Percentiles rank a stretch among this genome's conserved stretches.
These are phyloP conservation scores for Salvelinus namaycush DNA, from an alignment of 2,113 vertebrate genomes.

Conservation along the genomic window DNA sequence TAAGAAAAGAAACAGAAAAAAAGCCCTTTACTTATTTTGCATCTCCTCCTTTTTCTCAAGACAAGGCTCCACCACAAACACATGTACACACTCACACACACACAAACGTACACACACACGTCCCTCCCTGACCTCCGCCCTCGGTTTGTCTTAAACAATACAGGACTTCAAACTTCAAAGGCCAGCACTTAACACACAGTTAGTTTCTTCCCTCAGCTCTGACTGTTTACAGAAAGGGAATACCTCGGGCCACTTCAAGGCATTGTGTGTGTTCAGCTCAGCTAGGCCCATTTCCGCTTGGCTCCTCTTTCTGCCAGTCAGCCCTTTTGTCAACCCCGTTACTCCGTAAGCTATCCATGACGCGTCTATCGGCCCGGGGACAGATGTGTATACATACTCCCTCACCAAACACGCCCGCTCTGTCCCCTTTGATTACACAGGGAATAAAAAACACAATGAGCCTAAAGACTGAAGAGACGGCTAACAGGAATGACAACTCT, in stretches of 20 bases:
- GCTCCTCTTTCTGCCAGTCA: constrained; percentile 38
- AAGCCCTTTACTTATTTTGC: constrained; percentile 42
- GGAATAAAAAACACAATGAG: not conserved
- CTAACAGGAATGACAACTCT: too few species aligned
- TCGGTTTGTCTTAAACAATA: constrained; percentile 65
- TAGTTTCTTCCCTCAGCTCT: constrained; percentile 8
- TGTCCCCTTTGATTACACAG: constrained; percentile 56
- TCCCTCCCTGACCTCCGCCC: constrained; percentile 39
- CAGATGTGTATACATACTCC: constrained; percentile 46
- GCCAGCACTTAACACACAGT: constrained; percentile 5
- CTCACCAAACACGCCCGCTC: constrained; percentile 56
- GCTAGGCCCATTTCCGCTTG: constrained; percentile 42
- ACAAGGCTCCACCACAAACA: not conserved
- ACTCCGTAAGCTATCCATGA: constrained; percentile 60
- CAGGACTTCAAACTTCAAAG: constrained; percentile 59
- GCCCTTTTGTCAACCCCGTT: constrained; percentile 67
- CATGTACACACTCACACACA: constrained; percentile 51
- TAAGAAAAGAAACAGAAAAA: constrained; percentile 56
- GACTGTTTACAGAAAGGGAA: constrained; percentile 67
- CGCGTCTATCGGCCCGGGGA: constrained; percentile 44
- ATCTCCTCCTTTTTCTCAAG: not conserved
- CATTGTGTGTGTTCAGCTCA: constrained; percentile 43
- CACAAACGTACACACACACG: constrained; percentile 43
- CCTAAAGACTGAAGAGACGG: too few species aligned
- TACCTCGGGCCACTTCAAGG: constrained; percentile 57